A percentile compares a stretch with the other conserved stretches of the same genome.
These are phyloP conservation scores for Macrocentrus cingulum DNA, from an alignment of 1,140 invertebrate species.

Conservation along the genomic window DNA sequence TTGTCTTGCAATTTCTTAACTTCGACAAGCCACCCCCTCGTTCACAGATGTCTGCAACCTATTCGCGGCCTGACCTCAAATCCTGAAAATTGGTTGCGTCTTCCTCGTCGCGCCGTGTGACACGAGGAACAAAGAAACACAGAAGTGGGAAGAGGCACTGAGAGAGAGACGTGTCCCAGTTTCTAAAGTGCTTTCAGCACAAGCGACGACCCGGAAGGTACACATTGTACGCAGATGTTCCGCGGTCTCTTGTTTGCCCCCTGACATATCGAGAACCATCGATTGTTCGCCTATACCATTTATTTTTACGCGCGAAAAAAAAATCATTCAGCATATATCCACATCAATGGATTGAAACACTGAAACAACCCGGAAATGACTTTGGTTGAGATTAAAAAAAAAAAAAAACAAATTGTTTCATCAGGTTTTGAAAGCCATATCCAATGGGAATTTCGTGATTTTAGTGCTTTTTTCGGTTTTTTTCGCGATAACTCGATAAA, in stretches of 20 bases:
- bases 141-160: not conserved
- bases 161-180: slow-evolving; percentile 12
- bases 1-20: too few species aligned
- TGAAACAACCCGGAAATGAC: not conserved
- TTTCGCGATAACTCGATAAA: too few species aligned
- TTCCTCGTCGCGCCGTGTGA: slow-evolving; percentile 1
- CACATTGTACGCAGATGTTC: slow-evolving; percentile 25
- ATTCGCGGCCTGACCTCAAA: not conserved
- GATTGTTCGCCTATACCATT: too few species aligned
- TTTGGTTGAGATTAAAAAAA: too few species aligned
- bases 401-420: too few species aligned
- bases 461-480: not conserved
- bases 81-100: slow-evolving; percentile 10
- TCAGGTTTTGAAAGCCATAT: too few species aligned
- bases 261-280: slow-evolving; percentile 10
- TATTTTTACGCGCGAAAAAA: too few species aligned
- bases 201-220: slow-evolving; percentile 16
- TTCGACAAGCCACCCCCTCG: not conserved
- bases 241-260: slow-evolving; percentile 9
- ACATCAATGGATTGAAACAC: not conserved
- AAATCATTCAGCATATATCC: too few species aligned
- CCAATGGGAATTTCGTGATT: not conserved
- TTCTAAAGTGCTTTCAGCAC: slow-evolving; percentile 16
- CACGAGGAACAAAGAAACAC: slow-evolving; percentile 1
- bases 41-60: slow-evolving; percentile 2